phyloP scores from a whole-genome alignment of 2,797 vertebrate genomes.

The Monodelphis domestica region DNA sequence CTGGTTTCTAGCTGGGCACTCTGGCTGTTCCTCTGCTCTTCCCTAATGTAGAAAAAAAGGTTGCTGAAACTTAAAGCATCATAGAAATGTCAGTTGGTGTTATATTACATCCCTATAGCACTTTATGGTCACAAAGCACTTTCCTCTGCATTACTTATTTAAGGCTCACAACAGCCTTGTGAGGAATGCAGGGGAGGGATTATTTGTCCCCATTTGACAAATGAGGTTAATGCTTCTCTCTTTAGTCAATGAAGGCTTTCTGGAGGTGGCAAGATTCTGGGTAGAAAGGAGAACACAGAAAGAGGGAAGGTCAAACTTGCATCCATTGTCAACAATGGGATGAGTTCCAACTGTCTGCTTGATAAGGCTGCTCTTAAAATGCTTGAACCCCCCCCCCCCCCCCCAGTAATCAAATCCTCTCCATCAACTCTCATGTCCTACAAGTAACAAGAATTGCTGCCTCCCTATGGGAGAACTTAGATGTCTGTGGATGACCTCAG shows the following conservation, averaged over 20 bases:
- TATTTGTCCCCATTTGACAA: neutral
- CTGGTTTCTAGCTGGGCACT: neutral
- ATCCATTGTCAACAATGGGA: neutral
- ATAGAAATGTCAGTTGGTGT: neutral
- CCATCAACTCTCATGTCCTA: neutral
- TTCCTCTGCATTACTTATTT: neutral
- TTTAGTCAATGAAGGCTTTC: constrained; percentile 13
- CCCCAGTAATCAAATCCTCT: neutral
- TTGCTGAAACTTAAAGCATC: neutral
- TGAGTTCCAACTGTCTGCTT: neutral
- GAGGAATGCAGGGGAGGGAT: neutral
- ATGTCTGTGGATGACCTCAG: neutral
- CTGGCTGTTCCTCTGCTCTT: neutral
- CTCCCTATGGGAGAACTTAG: neutral
- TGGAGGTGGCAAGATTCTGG: neutral
- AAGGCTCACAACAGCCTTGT: neutral
- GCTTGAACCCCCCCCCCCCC: constrained; percentile 18
- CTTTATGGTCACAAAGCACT: neutral
- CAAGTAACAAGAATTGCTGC: neutral
- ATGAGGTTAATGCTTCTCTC: neutral
- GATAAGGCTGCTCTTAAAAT: neutral
- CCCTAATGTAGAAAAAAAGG: neutral
- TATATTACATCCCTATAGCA: neutral
- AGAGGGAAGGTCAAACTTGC: neutral
- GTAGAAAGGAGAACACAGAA: neutral